Percentiles rank a stretch among this genome's conserved stretches.
These are phyloP conservation scores for Lasius platythorax DNA, from an alignment of 2,888 invertebrate genomes.

Conservation along the genomic window DNA sequence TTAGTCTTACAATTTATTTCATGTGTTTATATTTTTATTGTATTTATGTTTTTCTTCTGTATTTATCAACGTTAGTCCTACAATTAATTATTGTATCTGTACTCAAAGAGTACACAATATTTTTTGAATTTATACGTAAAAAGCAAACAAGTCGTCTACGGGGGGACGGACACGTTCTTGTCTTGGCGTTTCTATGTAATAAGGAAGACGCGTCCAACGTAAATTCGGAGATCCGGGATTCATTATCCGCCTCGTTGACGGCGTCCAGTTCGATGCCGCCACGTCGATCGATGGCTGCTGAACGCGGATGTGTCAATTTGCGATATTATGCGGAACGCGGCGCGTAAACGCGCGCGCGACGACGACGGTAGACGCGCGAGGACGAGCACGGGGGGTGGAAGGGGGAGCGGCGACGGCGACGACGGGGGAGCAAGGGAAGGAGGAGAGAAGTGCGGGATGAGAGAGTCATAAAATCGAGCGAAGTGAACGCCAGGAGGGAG, in stretches of 20 bases:
- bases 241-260: slow-evolving; percentile 58
- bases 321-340: slow-evolving; percentile 60
- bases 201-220: slow-evolving; percentile 11
- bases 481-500: slow-evolving; percentile 78
- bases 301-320: slow-evolving; percentile 64
- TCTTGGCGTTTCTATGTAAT: not conserved
- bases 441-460: slow-evolving; percentile 68
- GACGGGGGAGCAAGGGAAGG: slow-evolving; percentile 38
- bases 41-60: not conserved
- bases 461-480: slow-evolving; percentile 82
- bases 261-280: slow-evolving; percentile 50
- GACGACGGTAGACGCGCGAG: slow-evolving; percentile 49
- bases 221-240: slow-evolving; percentile 39
- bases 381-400: slow-evolving; percentile 21
- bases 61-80: not conserved
- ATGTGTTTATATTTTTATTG: not conserved
- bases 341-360: slow-evolving; percentile 55
- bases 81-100: not conserved
- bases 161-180: no score
- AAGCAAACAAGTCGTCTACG: not conserved
- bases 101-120: not conserved
- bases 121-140: not conserved
- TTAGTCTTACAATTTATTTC: not conserved
- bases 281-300: slow-evolving; percentile 31
- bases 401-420: slow-evolving; percentile 47